These are phyloP conservation scores for Mactromeris polynyma DNA, from an alignment of 2,888 invertebrate species.

Conservation along the genomic window DNA sequence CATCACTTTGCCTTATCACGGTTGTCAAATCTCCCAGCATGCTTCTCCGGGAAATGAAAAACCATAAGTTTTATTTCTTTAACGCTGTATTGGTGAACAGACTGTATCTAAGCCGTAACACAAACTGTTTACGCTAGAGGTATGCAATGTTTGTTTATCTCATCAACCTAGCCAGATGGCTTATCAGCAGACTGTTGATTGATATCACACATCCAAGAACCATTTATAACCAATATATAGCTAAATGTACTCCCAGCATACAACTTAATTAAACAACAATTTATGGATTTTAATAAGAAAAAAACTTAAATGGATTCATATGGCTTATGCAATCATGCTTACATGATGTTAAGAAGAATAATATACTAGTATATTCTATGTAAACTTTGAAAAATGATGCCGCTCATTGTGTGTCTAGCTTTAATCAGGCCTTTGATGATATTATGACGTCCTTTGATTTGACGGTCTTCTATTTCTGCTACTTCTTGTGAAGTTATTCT, in stretches of 20 bases:
- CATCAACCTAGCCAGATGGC: constrained; percentile 67
- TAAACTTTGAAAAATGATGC: not conserved
- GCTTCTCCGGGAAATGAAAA: not conserved
- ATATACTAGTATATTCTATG: not conserved
- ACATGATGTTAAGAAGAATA: not conserved
- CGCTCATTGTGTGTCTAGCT: too few relatives aligned
- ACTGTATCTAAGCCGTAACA: constrained; percentile 34
- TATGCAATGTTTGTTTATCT: constrained; percentile 63
- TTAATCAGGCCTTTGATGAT: too few relatives aligned
- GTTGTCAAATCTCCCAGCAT: constrained; percentile 13
- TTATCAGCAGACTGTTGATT: constrained; percentile 65
- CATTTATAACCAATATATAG: constrained; percentile 47
- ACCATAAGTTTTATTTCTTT: constrained; percentile 10
- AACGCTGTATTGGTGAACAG: not conserved
- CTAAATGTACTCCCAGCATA: constrained; percentile 30
- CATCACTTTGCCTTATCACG: not conserved
- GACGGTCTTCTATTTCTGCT: too few relatives aligned
- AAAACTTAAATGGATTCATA: not conserved
- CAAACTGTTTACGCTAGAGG: constrained; percentile 59
- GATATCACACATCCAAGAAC: constrained; percentile 61
- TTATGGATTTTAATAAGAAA: constrained; percentile 1
- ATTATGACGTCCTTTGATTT: too few relatives aligned
- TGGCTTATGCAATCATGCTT: constrained; percentile 23
- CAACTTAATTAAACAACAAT: constrained; percentile 46
- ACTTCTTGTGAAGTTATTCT: too few relatives aligned